phyloP scores from a whole-genome alignment of 92 coral and sea anemone species.

The Umimayanthus chanpuru region DNA sequence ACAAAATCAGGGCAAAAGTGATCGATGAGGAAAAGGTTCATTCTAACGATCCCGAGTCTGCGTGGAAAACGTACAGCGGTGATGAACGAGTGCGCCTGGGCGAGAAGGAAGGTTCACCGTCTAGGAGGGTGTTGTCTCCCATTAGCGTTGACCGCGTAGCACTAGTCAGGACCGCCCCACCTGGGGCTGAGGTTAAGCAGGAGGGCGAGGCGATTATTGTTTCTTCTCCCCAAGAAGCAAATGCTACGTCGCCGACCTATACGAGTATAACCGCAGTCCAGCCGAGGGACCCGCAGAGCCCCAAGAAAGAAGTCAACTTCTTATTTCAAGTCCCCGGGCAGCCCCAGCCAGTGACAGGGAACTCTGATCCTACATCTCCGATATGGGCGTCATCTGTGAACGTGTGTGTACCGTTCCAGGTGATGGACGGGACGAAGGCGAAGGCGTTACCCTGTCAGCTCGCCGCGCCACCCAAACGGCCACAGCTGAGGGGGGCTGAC shows the following conservation, averaged over 20 bases:
- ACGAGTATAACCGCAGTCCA: slow-evolving; percentile 41
- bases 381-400: slow-evolving; percentile 84
- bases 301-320: slow-evolving; percentile 61
- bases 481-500: background rate
- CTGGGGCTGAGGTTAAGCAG: background rate
- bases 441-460: slow-evolving; percentile 46
- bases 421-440: slow-evolving; percentile 61
- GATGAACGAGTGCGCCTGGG: background rate
- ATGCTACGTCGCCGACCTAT: slow-evolving; percentile 52
- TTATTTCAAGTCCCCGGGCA: slow-evolving; percentile 78
- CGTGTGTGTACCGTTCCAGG: slow-evolving; percentile 87
- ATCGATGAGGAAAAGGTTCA: slow-evolving; percentile 42
- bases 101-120: slow-evolving; percentile 2
- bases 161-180: background rate
- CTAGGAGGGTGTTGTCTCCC: background rate
- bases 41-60: background rate
- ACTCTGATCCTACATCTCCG: slow-evolving; percentile 43
- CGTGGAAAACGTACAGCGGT: slow-evolving; percentile 10
- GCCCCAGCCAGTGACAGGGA: slow-evolving; percentile 44
- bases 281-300: slow-evolving; percentile 29
- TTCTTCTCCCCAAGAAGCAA: slow-evolving; percentile 13
- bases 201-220: slow-evolving; percentile 13
- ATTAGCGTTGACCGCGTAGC: background rate
- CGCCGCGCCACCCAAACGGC: slow-evolving; percentile 36
- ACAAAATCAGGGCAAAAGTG: slow-evolving; percentile 38